A percentile compares a stretch with the other conserved stretches of the same genome.
Evolutionary conservation across 2,113 vertebrate species (phyloP).

Genomic region (Anguilla japonica): DNA sequence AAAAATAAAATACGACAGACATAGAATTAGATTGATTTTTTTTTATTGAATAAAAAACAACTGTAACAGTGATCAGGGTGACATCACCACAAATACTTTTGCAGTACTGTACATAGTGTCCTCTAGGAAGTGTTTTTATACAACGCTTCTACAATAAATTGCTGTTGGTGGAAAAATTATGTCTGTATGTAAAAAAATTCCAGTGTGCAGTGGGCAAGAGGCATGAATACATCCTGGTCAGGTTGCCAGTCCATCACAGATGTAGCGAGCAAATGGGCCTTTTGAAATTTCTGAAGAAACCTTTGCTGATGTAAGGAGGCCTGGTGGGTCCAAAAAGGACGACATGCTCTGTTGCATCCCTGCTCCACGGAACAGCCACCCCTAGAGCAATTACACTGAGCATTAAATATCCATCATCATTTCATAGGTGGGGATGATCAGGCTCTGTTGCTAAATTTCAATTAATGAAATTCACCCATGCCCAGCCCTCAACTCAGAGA

Average conservation of each 20-base stretch:
- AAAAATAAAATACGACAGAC: background rate
- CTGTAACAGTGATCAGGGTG: background rate
- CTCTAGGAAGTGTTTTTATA: too few relatives aligned
- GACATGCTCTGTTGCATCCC: slow-evolving; percentile 44
- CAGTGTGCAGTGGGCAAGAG: too few relatives aligned
- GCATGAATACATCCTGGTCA: too few relatives aligned
- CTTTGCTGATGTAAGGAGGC: slow-evolving; percentile 71
- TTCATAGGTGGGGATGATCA: slow-evolving; percentile 67
- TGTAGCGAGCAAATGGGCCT: slow-evolving; percentile 44
- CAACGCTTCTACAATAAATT: too few relatives aligned
- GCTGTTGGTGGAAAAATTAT: too few relatives aligned
- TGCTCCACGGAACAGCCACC: slow-evolving; percentile 40
- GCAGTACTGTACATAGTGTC: background rate
- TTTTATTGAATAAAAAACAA: background rate
- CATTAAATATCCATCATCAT: slow-evolving; percentile 66
- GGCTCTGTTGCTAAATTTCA: slow-evolving; percentile 79
- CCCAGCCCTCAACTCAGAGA: slow-evolving; percentile 72
- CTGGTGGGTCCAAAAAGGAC: slow-evolving; percentile 66
- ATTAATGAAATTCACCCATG: slow-evolving; percentile 74
- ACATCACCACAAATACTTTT: background rate
- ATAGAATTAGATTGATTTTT: background rate
- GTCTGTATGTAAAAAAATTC: too few relatives aligned
- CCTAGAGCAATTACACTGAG: slow-evolving; percentile 58
- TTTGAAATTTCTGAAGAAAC: slow-evolving; percentile 65
- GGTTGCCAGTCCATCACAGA: too few relatives aligned